These are phyloP conservation scores for Heptranchias perlo DNA, from an alignment of 2,113 vertebrate species.

Conservation along the genomic window DNA sequence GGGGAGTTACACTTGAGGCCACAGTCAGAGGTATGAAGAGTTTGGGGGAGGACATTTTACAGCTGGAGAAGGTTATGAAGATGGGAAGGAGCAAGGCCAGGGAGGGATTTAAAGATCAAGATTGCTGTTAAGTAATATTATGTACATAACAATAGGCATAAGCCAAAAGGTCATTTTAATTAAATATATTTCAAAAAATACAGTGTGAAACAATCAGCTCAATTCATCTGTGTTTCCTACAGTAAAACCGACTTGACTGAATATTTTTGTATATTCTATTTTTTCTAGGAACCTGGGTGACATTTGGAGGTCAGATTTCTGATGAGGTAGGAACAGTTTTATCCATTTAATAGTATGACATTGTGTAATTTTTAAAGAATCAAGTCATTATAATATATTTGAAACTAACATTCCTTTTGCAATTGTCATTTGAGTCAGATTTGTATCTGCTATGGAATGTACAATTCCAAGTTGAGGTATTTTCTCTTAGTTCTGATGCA, in stretches of 20 bases:
- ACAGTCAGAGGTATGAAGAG: not conserved
- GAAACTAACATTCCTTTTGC: not conserved
- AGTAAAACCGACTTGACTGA: not conserved
- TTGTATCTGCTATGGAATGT: not conserved
- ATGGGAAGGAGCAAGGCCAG: not conserved
- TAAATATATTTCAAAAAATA: not conserved
- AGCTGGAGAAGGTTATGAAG: not conserved
- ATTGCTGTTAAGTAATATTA: not conserved
- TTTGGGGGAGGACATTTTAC: not conserved
- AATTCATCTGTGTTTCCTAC: not conserved
- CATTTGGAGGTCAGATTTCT: slow-evolving; percentile 93
- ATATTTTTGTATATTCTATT: slow-evolving; percentile 40
- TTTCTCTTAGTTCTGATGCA: not conserved
- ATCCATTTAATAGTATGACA: not conserved
- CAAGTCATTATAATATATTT: not conserved
- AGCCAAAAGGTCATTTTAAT: not conserved
- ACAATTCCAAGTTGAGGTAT: not conserved
- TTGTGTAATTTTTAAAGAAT: not conserved
- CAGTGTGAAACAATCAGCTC: not conserved
- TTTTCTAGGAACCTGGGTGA: slow-evolving; percentile 89
- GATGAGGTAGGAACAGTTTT: slow-evolving; percentile 76
- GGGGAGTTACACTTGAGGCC: not conserved
- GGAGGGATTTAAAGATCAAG: not conserved
- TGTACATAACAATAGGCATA: not conserved
- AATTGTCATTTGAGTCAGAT: not conserved